Evolutionary conservation across 2,888 invertebrate species (phyloP).

Genomic region (Molanna angustata): DNA sequence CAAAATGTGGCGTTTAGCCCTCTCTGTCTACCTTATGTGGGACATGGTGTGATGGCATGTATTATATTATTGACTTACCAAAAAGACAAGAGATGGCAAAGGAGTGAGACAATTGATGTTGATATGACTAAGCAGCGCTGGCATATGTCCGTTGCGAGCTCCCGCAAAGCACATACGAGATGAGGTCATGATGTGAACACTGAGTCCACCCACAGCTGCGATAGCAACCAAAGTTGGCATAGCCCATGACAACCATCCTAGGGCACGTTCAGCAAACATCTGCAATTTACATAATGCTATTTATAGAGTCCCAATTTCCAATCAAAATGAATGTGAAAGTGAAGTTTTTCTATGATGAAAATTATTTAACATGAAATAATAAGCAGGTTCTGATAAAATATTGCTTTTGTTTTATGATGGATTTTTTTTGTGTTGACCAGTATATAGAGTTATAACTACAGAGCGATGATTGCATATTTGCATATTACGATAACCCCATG

Average conservation of each 20-base stretch:
- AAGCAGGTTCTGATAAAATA: too few relatives aligned
- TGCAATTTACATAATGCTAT: slow-evolving; percentile 42
- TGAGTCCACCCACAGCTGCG: slow-evolving; percentile 89
- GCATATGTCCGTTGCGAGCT: slow-evolving; percentile 88
- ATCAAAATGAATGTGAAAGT: background rate
- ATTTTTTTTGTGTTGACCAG: too few relatives aligned
- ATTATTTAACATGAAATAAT: too few relatives aligned
- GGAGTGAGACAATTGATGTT: slow-evolving; percentile 74
- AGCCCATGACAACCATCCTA: slow-evolving; percentile 73
- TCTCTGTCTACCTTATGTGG: too few relatives aligned
- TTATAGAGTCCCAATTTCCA: background rate
- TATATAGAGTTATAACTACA: too few relatives aligned
- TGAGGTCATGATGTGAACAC: slow-evolving; percentile 94
- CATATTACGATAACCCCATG: too few relatives aligned
- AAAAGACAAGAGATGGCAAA: slow-evolving; percentile 75
- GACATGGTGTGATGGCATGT: too few relatives aligned
- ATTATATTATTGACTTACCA: slow-evolving; percentile 64
- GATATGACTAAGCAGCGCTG: slow-evolving; percentile 74
- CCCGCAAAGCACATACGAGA: slow-evolving; percentile 90
- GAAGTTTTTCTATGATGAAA: background rate
- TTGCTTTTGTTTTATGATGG: too few relatives aligned
- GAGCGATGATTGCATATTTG: too few relatives aligned
- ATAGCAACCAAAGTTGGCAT: slow-evolving; percentile 92
- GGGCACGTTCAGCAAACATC: slow-evolving; percentile 79
- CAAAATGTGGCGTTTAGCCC: too few relatives aligned